phyloP scores from a whole-genome alignment of 2,888 invertebrate genomes.

The Eupelmus urozonus region DNA sequence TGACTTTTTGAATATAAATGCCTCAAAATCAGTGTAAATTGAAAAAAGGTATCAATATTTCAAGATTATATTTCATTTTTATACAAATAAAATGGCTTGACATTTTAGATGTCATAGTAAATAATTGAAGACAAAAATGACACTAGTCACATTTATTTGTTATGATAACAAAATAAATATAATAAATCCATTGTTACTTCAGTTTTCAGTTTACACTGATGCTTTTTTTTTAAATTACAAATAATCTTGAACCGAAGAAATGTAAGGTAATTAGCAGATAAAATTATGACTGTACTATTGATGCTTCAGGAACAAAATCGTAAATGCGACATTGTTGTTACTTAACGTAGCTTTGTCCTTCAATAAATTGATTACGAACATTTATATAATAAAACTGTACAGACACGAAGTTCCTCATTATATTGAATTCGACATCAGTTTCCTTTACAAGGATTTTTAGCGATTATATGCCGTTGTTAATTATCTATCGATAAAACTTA shows the following conservation, averaged over 20 bases:
- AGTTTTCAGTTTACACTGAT: slow-evolving; percentile 47
- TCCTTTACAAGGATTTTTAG: slow-evolving; percentile 5
- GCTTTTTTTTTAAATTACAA: slow-evolving; percentile 21
- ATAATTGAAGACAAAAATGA: slow-evolving; percentile 6
- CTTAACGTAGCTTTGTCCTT: slow-evolving; percentile 45
- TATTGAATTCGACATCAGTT: slow-evolving; percentile 1
- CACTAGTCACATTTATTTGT: not conserved
- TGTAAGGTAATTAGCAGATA: slow-evolving; percentile 19
- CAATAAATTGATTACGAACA: slow-evolving; percentile 22
- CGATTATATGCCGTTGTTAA: slow-evolving; percentile 15
- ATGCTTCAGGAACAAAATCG: slow-evolving; percentile 53
- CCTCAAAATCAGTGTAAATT: slow-evolving; percentile 47
- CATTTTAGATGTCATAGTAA: not conserved
- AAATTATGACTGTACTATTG: slow-evolving; percentile 43
- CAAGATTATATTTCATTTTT: slow-evolving; percentile 3
- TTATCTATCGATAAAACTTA: slow-evolving; percentile 21
- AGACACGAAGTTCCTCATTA: slow-evolving; percentile 28
- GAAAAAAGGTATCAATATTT: not conserved
- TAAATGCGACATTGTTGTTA: slow-evolving; percentile 45
- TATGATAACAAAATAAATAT: slow-evolving; percentile 36
- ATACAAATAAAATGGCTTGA: slow-evolving; percentile 26
- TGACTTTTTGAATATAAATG: slow-evolving; percentile 44
- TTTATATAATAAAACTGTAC: slow-evolving; percentile 50
- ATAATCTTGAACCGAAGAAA: slow-evolving; percentile 29
- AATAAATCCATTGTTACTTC: slow-evolving; percentile 2